A percentile compares a stretch with the other conserved stretches of the same genome.
These are phyloP conservation scores for Pentalonia nigronervosa DNA, from an alignment of 1,140 invertebrate genomes.

Conservation along the genomic window DNA sequence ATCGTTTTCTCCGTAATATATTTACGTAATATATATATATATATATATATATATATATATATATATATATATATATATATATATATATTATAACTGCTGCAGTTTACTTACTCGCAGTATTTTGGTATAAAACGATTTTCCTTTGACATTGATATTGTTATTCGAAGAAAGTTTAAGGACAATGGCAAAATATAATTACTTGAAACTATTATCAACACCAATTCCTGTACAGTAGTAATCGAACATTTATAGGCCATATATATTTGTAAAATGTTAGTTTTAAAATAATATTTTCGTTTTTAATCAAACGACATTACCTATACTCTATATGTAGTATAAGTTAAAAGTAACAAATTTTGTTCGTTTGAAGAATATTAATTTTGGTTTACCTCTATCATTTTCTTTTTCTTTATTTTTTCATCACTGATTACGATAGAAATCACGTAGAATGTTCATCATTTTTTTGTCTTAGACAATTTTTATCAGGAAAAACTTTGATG, in stretches of 20 bases:
- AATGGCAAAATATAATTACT: constrained; percentile 1
- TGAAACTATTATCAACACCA: background rate
- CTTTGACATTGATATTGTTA: constrained; percentile 11
- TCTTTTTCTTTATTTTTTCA: background rate
- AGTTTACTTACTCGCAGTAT: constrained; percentile 7
- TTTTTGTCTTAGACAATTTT: too few relatives aligned
- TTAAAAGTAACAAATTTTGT: background rate
- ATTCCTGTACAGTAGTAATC: background rate
- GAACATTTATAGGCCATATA: background rate
- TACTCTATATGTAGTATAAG: background rate
- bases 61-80: background rate
- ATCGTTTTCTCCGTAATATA: background rate
- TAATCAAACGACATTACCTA: background rate
- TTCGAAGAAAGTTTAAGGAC: background rate
- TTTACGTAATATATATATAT: too few relatives aligned
- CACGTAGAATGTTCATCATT: too few relatives aligned
- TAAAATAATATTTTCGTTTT: background rate
- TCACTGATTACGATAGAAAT: background rate
- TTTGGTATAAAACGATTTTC: background rate
- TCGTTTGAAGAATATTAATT: background rate
- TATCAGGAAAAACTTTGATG: too few relatives aligned
- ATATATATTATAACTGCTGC: background rate
- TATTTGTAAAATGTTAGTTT: background rate
- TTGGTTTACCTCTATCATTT: background rate
- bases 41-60: background rate